Conservation (phyloP, 2,888 invertebrate genomes). For the Itoplectis maculator region DNA sequence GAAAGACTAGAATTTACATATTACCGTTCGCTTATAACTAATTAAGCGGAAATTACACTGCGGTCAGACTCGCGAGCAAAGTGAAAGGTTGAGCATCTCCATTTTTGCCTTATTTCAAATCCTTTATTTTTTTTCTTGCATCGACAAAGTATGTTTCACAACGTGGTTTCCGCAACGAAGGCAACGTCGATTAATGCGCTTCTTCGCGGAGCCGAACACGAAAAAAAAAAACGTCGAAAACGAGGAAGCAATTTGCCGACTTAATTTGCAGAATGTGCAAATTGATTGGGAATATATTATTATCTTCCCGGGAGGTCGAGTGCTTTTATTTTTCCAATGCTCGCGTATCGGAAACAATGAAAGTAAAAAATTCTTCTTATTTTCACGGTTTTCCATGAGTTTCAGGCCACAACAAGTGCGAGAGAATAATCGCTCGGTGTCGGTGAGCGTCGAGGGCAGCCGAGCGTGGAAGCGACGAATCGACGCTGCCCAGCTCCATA, state of each 20-base stretch:
- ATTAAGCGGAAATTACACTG: no score
- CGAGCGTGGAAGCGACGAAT: conserved; percentile 70
- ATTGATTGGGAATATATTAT: conserved; percentile 23
- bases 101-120: no score
- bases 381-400: conserved; percentile 40
- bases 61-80: no score
- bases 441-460: conserved; percentile 32
- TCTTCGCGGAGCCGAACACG: no score
- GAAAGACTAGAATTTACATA: no score
- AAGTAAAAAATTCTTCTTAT: conserved; percentile 16
- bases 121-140: no score
- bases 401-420: conserved; percentile 47
- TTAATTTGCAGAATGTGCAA: not conserved
- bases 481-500: conserved; percentile 74
- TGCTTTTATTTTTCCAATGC: not conserved
- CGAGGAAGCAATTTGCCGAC: not conserved
- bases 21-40: no score
- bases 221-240: not conserved
- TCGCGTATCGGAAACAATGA: no score
- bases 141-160: no score
- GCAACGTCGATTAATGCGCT: no score
- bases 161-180: no score
- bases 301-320: not conserved
- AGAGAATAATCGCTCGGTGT: conserved; percentile 52
- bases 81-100: no score